Conservation (phyloP, 2,888 invertebrate genomes). For the Eumacrocentrus americanus region DNA sequence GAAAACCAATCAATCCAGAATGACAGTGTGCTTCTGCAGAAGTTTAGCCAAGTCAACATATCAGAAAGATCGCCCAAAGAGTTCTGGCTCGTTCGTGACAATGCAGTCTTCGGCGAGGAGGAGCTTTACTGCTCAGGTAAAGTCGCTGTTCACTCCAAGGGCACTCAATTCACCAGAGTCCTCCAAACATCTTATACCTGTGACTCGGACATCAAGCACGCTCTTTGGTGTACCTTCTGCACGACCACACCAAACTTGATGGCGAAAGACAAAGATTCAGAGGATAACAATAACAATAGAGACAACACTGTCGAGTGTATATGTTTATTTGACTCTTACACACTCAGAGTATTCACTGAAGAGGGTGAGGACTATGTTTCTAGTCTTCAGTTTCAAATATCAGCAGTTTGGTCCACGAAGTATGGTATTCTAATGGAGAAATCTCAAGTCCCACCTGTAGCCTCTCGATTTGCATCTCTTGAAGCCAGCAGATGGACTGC, state of each 20-base stretch:
- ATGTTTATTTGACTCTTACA: slow-evolving; percentile 76
- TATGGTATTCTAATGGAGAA: slow-evolving; percentile 87
- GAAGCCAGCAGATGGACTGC: slow-evolving; percentile 49
- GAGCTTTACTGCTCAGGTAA: slow-evolving; percentile 86
- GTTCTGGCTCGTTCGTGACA: slow-evolving; percentile 62
- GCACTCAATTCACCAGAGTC: slow-evolving; percentile 47
- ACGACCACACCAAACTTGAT: slow-evolving; percentile 62
- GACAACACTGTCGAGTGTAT: slow-evolving; percentile 71
- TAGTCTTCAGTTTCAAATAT: slow-evolving; percentile 78
- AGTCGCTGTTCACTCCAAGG: slow-evolving; percentile 70
- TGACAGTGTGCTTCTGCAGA: slow-evolving; percentile 73
- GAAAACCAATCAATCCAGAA: slow-evolving; percentile 63
- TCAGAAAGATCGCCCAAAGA: slow-evolving; percentile 64
- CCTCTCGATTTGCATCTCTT: slow-evolving; percentile 47
- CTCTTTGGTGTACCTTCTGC: slow-evolving; percentile 73
- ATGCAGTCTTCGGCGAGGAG: slow-evolving; percentile 71
- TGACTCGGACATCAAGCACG: slow-evolving; percentile 82
- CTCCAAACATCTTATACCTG: slow-evolving; percentile 73
- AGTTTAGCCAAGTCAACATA: slow-evolving; percentile 78
- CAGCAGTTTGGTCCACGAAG: slow-evolving; percentile 82
- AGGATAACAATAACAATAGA: slow-evolving; percentile 62
- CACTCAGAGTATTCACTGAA: slow-evolving; percentile 77
- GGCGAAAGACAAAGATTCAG: slow-evolving; percentile 63
- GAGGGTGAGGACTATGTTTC: slow-evolving; percentile 85
- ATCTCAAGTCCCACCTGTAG: slow-evolving; percentile 44